phyloP scores from a whole-genome alignment of 2,113 vertebrate species.

The Gorsachius goisagi region DNA sequence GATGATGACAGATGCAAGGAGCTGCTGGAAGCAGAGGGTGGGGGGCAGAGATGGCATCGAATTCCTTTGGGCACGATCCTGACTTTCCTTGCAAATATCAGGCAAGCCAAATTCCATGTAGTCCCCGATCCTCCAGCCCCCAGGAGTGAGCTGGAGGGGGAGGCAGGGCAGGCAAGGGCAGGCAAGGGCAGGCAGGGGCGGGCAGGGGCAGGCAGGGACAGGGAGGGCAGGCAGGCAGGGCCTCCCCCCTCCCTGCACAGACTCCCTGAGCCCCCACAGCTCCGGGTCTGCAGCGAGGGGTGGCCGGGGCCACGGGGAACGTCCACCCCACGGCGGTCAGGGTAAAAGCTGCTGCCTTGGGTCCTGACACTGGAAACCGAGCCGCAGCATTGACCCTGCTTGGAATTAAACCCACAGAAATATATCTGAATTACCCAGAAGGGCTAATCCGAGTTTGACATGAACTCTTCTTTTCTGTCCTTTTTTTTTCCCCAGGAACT shows the following conservation, averaged over 20 bases:
- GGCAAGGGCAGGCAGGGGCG: background rate
- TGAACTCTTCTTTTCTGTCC: background rate
- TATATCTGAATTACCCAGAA: background rate
- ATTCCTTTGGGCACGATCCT: background rate
- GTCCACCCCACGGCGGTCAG: fast-evolving
- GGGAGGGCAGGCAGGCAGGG: background rate
- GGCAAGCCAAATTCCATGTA: background rate
- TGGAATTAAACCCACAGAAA: background rate
- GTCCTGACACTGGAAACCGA: background rate
- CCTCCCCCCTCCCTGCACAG: background rate
- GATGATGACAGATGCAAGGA: slow-evolving; percentile 1
- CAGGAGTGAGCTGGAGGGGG: background rate
- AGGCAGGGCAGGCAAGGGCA: background rate
- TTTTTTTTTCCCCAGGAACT: no score
- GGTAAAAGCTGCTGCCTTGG: background rate
- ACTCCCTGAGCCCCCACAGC: background rate
- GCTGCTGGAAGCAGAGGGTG: background rate
- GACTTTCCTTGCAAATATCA: background rate
- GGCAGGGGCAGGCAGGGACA: background rate
- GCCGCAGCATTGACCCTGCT: background rate
- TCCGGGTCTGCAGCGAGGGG: fast-evolving
- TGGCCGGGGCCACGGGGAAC: no score
- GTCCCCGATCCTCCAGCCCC: background rate
- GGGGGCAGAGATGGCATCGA: background rate
- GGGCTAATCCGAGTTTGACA: background rate